A percentile compares a stretch with the other conserved stretches of the same genome.
These are phyloP conservation scores for Hirundichthys speculiger DNA, from an alignment of 2,113 vertebrate genomes.

Conservation along the genomic window DNA sequence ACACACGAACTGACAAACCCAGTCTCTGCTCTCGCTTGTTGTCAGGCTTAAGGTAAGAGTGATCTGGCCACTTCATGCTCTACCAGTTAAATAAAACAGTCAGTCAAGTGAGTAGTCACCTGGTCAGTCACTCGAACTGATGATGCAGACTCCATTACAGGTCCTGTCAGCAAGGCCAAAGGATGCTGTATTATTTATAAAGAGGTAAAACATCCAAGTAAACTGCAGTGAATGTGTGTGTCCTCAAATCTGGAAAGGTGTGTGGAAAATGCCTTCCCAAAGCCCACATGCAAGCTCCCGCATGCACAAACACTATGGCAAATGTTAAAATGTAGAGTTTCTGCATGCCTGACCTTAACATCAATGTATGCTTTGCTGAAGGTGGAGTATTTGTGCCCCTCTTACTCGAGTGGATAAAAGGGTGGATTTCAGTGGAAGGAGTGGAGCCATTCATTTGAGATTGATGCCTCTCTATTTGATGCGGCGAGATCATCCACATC, in stretches of 20 bases:
- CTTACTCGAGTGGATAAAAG: slow-evolving; percentile 36
- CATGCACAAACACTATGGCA: slow-evolving; percentile 37
- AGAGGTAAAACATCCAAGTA: slow-evolving; percentile 25
- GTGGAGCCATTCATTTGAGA: slow-evolving; percentile 61
- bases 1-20: slow-evolving; percentile 23
- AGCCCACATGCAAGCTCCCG: slow-evolving; percentile 16
- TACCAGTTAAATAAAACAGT: slow-evolving; percentile 52
- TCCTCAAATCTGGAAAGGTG: slow-evolving; percentile 4
- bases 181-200: slow-evolving; percentile 59
- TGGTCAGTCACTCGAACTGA: slow-evolving; percentile 51
- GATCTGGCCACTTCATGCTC: slow-evolving; percentile 47
- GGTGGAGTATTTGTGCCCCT: neutral
- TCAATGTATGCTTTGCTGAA: slow-evolving; percentile 15
- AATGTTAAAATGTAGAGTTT: slow-evolving; percentile 51
- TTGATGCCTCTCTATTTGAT: slow-evolving; percentile 72
- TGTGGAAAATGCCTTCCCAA: neutral
- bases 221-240: neutral
- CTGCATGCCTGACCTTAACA: slow-evolving; percentile 28
- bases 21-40: slow-evolving; percentile 34
- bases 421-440: slow-evolving; percentile 41
- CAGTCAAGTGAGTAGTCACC: slow-evolving; percentile 52
- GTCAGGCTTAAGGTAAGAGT: slow-evolving; percentile 38
- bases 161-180: slow-evolving; percentile 52
- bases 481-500: slow-evolving; percentile 68
- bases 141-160: slow-evolving; percentile 67